phyloP scores from a whole-genome alignment of 2,113 vertebrate species.

The Gopherus flavomarginatus region DNA sequence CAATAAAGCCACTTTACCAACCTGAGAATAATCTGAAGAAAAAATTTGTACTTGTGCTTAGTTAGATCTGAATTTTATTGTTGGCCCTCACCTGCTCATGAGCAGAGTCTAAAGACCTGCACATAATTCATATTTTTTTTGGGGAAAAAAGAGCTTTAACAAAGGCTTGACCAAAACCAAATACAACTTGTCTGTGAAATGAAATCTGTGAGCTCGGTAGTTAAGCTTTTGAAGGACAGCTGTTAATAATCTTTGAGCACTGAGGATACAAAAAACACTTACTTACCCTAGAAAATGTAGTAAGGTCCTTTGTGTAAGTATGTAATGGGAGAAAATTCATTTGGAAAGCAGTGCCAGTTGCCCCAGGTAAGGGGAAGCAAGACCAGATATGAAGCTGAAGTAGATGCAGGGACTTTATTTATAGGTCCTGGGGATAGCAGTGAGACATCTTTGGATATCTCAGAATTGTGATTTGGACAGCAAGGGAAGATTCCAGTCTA shows the following conservation, averaged over 20 bases:
- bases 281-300: not conserved
- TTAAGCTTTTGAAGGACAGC: not conserved
- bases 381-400: too few species aligned
- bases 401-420: not conserved
- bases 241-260: not conserved
- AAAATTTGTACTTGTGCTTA: not conserved
- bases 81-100: not conserved
- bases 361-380: too few species aligned
- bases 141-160: not conserved
- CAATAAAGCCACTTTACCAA: not conserved
- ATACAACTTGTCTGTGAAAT: accelerated
- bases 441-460: not conserved
- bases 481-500: too few species aligned
- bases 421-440: accelerated
- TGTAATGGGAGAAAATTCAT: not conserved
- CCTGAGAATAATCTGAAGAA: accelerated
- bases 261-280: not conserved
- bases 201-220: not conserved
- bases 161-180: not conserved
- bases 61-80: not conserved
- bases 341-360: not conserved
- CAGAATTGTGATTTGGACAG: not conserved
- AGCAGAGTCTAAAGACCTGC: not conserved
- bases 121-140: not conserved
- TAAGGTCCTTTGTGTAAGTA: not conserved